Base-by-base conservation (phyloP, 2,797 vertebrate species). In the Tapera naevia region DNA sequence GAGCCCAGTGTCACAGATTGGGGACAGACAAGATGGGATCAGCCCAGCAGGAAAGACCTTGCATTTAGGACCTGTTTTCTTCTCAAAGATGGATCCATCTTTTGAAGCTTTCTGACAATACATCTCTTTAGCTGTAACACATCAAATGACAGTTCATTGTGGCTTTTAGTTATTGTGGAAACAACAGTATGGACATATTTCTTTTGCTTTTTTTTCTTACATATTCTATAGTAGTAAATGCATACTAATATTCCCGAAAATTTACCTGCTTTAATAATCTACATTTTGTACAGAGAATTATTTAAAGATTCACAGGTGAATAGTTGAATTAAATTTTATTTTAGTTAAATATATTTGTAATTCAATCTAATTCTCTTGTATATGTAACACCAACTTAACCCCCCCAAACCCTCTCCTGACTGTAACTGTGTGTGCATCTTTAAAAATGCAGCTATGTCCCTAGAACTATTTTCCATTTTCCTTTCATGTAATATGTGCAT, bases 401-500 rank as follows among this genome's bases (percentile, higher is more conserved):
- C 61, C 22, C 65, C 79, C 76, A 88, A 64, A 4, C 8, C 8
- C 17, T n/a, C 41, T 84, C 30, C 28, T 61, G 61, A 33, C 37
- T 51, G 3, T 41, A 76, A 69, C 22, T 72, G 50, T 4, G 6
- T 78, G 28, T 78, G 7, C 9, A 24, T n/a, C 33, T 72, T 95
- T 56, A 81, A 78, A 93, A 94, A 56, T 65, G 39, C 11, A 64
- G 16, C 18, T 89, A 41, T 56, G 11, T 80, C 45, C 50, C 61
- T 48, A 57, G 17, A 84, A 76, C 35, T 81, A 6, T 56, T 90
- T 87, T 93, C 56, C 71, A 15, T 90, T 91, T 84, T 83, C 9
- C 60, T 96, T 96, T 95, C 58, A 93, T 94, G 90, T 85, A 96
- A 87, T 95, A 93, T 90, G 91, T 87, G 76, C 82, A 51, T 93